Conservation (phyloP, 2,888 invertebrate species). For the Griposia aprilina region DNA sequence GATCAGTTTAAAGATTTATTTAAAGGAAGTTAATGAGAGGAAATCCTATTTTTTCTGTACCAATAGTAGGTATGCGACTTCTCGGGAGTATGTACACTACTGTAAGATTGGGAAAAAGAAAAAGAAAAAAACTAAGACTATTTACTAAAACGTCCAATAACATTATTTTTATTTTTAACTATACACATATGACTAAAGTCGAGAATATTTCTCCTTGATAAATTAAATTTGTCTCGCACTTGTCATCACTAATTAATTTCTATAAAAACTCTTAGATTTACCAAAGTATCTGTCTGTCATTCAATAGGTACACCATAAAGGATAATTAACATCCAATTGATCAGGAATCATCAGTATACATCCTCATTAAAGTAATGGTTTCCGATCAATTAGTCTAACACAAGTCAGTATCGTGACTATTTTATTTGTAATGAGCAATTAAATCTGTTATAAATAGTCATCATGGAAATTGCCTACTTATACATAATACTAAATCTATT, state of each 20-base stretch:
- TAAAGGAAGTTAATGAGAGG: not conserved
- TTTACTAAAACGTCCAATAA: not conserved
- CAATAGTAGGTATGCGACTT: not conserved
- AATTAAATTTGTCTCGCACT: not conserved
- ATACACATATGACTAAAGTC: not conserved
- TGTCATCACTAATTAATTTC: not conserved
- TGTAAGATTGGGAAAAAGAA: not conserved
- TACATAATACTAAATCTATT: not conserved
- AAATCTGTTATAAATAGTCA: conserved; percentile 17
- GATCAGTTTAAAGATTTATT: not conserved
- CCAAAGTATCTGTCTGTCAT: conserved; percentile 1
- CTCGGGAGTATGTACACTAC: not conserved
- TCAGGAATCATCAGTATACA: conserved; percentile 28
- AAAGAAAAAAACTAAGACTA: not conserved
- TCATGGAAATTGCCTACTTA: conserved; percentile 1
- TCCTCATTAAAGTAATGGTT: conserved; percentile 45
- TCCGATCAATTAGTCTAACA: conserved; percentile 29
- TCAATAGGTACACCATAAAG: conserved; percentile 30
- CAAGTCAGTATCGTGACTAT: conserved; percentile 42
- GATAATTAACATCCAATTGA: conserved; percentile 34
- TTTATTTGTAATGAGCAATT: conserved; percentile 41
- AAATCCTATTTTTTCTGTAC: conserved; percentile 1
- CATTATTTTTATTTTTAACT: no score
- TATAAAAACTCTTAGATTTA: conserved; percentile 15
- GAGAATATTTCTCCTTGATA: not conserved